Percentiles rank a stretch among this genome's conserved stretches.
These are phyloP conservation scores for Liodrosophila aerea DNA, from an alignment of 2,888 invertebrate genomes.

Conservation along the genomic window DNA sequence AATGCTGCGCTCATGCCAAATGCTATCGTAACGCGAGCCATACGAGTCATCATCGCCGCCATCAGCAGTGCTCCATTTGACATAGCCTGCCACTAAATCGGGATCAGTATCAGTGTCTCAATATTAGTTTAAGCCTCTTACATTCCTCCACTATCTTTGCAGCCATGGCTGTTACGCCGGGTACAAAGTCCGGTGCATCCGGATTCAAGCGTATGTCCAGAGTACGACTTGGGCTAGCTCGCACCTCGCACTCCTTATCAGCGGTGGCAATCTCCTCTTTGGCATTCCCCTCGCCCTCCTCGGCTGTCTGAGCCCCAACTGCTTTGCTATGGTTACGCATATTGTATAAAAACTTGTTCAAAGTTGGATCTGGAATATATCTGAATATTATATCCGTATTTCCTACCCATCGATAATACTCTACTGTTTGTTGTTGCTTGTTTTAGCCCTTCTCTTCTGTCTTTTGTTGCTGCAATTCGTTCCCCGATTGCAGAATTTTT, in stretches of 20 bases:
- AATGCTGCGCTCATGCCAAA: conserved; percentile 52
- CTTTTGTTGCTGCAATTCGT: too few relatives aligned
- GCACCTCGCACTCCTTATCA: background rate
- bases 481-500: background rate
- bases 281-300: background rate
- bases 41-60: conserved; percentile 29
- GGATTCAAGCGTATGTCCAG: conserved; percentile 57
- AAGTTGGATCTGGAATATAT: too few relatives aligned
- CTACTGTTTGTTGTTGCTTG: too few relatives aligned
- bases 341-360: conserved; percentile 14
- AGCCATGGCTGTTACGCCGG: conserved; percentile 33
- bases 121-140: conserved; percentile 10
- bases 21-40: conserved; percentile 53
- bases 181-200: conserved; percentile 63
- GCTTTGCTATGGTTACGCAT: conserved; percentile 28
- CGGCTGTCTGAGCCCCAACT: conserved; percentile 3
- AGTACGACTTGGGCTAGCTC: conserved; percentile 31
- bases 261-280: too few relatives aligned
- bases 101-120: background rate
- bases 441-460: too few relatives aligned
- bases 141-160: conserved; percentile 41
- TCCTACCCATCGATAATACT: too few relatives aligned
- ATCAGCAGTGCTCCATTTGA: conserved; percentile 46
- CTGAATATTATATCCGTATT: too few relatives aligned
- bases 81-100: conserved; percentile 41